Conservation (phyloP, 2,113 vertebrate species). For the Brachypteracias leptosomus region DNA sequence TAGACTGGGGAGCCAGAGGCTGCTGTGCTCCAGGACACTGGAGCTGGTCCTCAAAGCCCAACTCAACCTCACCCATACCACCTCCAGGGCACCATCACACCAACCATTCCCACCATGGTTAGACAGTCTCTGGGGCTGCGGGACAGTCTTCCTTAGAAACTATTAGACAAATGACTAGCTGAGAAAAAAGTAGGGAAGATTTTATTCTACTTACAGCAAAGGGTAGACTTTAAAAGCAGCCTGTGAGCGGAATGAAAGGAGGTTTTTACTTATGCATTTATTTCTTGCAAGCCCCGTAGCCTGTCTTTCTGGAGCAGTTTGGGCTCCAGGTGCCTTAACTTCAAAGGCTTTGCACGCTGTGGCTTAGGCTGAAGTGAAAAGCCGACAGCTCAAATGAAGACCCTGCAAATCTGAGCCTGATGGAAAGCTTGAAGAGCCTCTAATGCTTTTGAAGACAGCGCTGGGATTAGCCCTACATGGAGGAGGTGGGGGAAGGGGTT, state of each 20-base stretch:
- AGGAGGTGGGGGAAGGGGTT: background rate
- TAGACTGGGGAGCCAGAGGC: background rate
- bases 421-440: background rate
- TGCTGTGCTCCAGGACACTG: fast-evolving
- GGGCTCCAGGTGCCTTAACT: background rate
- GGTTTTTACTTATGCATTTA: background rate
- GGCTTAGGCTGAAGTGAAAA: constrained; percentile 26
- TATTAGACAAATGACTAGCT: fast-evolving
- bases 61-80: too few relatives aligned
- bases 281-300: background rate
- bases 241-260: background rate
- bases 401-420: background rate
- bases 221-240: background rate
- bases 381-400: background rate
- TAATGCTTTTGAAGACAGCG: background rate
- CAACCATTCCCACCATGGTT: background rate
- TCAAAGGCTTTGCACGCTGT: background rate
- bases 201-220: background rate
- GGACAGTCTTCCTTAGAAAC: background rate
- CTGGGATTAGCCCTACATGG: background rate
- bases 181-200: background rate
- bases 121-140: background rate
- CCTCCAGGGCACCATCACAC: background rate
- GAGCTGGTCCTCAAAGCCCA: background rate
- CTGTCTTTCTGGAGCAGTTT: background rate